phyloP scores from a whole-genome alignment of 64 coral and sea anemone species.

The Orbicella faveolata region DNA sequence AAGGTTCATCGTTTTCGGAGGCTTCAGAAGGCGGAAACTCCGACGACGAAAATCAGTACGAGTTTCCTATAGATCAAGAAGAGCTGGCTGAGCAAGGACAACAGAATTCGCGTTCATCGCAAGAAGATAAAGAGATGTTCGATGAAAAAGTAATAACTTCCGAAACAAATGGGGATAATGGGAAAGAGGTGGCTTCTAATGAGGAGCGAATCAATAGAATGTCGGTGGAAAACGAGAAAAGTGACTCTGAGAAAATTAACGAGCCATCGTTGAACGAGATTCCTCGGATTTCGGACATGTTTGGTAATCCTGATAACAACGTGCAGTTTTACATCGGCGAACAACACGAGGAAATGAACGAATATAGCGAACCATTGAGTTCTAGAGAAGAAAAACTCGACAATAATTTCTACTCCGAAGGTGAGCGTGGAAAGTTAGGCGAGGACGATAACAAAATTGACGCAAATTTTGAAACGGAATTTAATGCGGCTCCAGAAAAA shows the following conservation, averaged over 20 bases:
- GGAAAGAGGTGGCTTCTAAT: not conserved
- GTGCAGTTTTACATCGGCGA: constrained; percentile 24
- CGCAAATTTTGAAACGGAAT: not conserved
- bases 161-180: not conserved
- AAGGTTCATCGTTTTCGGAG: constrained; percentile 40
- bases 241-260: constrained; percentile 5
- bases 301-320: not conserved
- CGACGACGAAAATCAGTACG: not conserved
- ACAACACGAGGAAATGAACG: not conserved
- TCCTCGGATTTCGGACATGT: not conserved
- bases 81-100: not conserved
- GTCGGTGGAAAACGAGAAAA: not conserved
- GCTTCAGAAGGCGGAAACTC: constrained; percentile 32
- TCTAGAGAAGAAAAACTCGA: constrained; percentile 13
- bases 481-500: not conserved
- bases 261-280: not conserved
- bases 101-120: not conserved
- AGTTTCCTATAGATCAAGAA: constrained; percentile 38
- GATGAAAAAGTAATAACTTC: not conserved
- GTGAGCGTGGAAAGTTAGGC: not conserved
- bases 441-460: not conserved
- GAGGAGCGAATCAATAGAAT: constrained; percentile 1
- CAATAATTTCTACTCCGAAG: constrained; percentile 38
- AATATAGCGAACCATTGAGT: not conserved
- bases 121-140: not conserved